A percentile compares a stretch with the other conserved stretches of the same genome.
Evolutionary conservation across 2,888 invertebrate genomes (phyloP).

Genomic region (Macrophya annulata): DNA sequence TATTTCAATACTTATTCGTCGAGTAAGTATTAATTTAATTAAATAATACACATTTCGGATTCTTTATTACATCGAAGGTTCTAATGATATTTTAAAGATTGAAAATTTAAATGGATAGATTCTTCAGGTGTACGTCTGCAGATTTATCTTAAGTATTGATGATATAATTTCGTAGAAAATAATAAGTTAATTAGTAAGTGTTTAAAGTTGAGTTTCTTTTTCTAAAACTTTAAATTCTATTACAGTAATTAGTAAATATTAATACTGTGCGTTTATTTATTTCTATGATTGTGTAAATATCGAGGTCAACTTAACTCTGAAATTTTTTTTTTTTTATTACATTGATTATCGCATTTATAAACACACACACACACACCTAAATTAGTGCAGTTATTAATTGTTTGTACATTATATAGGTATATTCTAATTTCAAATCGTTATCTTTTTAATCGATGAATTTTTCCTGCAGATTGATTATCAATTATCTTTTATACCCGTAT

Average conservation of each 20-base stretch:
- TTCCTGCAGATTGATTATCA: conserved; percentile 22
- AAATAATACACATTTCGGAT: not conserved
- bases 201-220: not conserved
- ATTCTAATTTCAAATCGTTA: not conserved
- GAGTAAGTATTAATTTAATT: too few species aligned
- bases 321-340: not conserved
- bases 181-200: not conserved
- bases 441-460: conserved; percentile 6
- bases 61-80: not conserved
- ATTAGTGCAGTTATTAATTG: not conserved
- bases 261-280: conserved; percentile 4
- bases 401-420: not conserved
- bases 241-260: not conserved
- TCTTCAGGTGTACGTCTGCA: not conserved
- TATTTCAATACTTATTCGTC: too few species aligned
- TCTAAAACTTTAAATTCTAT: conserved; percentile 12
- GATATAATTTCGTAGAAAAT: not conserved
- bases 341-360: not conserved
- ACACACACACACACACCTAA: not conserved
- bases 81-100: not conserved
- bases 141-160: not conserved
- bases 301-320: not conserved
- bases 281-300: conserved; percentile 13
- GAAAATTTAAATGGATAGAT: not conserved
- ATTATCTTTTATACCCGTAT: conserved; percentile 27